phyloP scores from a whole-genome alignment of 2,888 invertebrate species.

The Melikaiella ostensackeni region DNA sequence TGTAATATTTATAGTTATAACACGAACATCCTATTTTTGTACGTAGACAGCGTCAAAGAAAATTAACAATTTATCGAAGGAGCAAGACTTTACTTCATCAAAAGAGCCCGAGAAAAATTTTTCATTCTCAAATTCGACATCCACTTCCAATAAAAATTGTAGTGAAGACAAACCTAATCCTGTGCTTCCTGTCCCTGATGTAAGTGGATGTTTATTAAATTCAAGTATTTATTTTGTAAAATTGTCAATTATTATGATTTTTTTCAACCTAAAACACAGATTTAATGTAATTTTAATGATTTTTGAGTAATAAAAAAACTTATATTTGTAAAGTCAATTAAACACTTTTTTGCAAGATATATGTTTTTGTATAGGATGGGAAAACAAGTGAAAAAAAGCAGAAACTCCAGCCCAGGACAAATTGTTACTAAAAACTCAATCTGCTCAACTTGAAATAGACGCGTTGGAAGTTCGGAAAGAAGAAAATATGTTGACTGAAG shows the following conservation, averaged over 20 bases:
- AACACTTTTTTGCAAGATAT: not conserved
- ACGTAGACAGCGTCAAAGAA: not conserved
- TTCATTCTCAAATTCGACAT: not conserved
- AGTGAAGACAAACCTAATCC: not conserved
- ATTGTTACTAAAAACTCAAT: no score
- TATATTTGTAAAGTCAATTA: not conserved
- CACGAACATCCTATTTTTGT: not conserved
- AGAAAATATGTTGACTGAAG: no score
- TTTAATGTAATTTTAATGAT: not conserved
- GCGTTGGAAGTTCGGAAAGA: no score
- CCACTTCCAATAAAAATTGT: not conserved
- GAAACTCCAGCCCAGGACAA: no score
- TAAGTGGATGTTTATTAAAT: not conserved
- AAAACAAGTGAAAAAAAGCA: not conserved
- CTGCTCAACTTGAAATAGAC: no score
- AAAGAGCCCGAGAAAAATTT: not conserved
- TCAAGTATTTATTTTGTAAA: not conserved
- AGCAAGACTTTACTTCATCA: not conserved
- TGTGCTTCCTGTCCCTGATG: not conserved
- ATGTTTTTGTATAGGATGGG: not conserved
- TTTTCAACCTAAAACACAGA: not conserved
- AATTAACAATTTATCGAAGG: not conserved
- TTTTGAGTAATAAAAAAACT: not conserved
- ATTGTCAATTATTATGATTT: not conserved
- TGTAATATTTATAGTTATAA: no score